Conservation (phyloP, 2,797 vertebrate genomes). For the Pangasius sanitwongsei region DNA sequence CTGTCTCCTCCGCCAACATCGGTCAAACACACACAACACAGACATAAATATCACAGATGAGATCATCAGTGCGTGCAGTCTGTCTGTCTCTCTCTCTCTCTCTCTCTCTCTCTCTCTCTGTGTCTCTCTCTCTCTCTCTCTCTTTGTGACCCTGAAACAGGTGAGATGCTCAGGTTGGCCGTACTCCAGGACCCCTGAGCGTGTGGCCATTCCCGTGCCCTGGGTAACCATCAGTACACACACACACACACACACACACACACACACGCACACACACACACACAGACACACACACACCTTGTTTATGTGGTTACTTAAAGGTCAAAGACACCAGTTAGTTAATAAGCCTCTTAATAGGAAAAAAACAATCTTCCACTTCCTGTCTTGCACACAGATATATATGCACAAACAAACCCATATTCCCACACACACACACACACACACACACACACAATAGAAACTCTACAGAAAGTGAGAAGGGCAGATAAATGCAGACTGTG, state of each 20-base stretch:
- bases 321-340: constrained; percentile 1
- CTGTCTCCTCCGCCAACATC: background rate
- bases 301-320: background rate
- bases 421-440: background rate
- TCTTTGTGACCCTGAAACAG: background rate
- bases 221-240: background rate
- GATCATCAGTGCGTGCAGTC: background rate
- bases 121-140: background rate
- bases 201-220: background rate
- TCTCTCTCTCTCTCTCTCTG: background rate
- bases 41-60: background rate
- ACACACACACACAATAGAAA: background rate
- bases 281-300: background rate
- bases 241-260: background rate
- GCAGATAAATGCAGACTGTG: too few relatives aligned
- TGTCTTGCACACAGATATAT: constrained; percentile 8
- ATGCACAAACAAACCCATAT: background rate
- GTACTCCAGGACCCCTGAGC: background rate
- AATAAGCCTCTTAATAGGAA: constrained; percentile 4
- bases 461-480: background rate
- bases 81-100: background rate
- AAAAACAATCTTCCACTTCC: constrained; percentile 19
- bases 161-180: background rate
- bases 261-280: background rate
- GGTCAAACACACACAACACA: background rate